Conservation (phyloP, 2,113 vertebrate genomes). For the Chrysemys picta region DNA sequence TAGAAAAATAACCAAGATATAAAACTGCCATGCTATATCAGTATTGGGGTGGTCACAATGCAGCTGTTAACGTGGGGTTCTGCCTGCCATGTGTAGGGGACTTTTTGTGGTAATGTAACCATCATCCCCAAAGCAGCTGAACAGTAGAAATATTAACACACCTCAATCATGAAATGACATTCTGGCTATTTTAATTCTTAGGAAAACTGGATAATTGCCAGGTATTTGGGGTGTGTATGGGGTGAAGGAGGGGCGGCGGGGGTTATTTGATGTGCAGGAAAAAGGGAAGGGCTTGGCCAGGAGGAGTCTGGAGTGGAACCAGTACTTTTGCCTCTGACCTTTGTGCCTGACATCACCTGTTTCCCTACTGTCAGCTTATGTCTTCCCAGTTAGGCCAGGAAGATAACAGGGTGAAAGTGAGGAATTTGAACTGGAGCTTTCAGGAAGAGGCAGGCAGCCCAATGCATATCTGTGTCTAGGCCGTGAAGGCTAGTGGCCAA, state of each 20-base stretch:
- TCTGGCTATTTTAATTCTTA: background rate
- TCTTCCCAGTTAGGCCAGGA: background rate
- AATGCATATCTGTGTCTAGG: background rate
- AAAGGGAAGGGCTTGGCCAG: background rate
- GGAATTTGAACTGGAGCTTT: background rate
- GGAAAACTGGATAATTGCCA: background rate
- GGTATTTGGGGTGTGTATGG: background rate
- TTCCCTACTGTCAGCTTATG: background rate
- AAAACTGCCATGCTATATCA: background rate
- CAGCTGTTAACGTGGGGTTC: background rate
- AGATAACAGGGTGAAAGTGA: background rate
- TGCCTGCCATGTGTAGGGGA: background rate
- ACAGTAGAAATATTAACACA: background rate
- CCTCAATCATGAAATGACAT: background rate
- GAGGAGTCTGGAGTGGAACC: background rate
- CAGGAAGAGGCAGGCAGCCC: background rate
- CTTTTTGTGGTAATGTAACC: background rate
- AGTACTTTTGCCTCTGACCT: background rate
- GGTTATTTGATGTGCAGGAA: background rate
- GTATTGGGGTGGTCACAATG: background rate
- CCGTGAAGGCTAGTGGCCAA: background rate
- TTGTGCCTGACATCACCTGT: background rate
- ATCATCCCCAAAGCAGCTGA: background rate
- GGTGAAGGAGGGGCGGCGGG: background rate
- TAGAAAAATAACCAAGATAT: background rate